A percentile compares a stretch with the other conserved stretches of the same genome.
These are phyloP conservation scores for Notarius quadriscutis DNA, from an alignment of 2,113 vertebrate species.

Conservation along the genomic window DNA sequence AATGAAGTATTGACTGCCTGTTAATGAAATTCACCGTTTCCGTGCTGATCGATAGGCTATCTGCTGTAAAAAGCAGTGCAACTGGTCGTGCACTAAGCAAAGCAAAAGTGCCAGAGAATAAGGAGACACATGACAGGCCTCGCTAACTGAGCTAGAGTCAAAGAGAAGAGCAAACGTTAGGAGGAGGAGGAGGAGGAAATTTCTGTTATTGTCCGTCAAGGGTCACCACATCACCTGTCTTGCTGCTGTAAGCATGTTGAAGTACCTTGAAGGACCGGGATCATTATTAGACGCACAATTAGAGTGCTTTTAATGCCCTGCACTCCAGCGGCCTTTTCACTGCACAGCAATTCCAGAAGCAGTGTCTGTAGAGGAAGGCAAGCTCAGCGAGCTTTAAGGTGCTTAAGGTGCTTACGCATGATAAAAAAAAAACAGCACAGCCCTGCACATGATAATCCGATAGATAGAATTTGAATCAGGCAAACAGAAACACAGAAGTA, in stretches of 20 bases:
- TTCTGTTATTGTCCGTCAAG: slow-evolving; percentile 58
- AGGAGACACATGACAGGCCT: slow-evolving; percentile 11
- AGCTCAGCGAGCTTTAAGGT: slow-evolving; percentile 26
- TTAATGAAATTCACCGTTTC: slow-evolving; percentile 82
- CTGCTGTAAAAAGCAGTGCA: slow-evolving; percentile 71
- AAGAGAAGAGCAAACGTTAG: slow-evolving; percentile 34
- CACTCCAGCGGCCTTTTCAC: slow-evolving; percentile 57
- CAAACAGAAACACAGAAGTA: background rate
- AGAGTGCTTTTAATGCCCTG: slow-evolving; percentile 65
- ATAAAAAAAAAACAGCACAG: background rate
- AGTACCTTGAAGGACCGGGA: slow-evolving; percentile 67
- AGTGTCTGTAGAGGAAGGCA: slow-evolving; percentile 18
- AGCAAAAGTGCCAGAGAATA: slow-evolving; percentile 29
- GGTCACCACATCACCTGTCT: slow-evolving; percentile 66
- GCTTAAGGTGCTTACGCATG: slow-evolving; percentile 31
- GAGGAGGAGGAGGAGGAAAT: slow-evolving; percentile 52
- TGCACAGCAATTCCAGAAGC: slow-evolving; percentile 33
- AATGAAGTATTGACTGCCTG: slow-evolving; percentile 77
- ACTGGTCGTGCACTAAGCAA: slow-evolving; percentile 54
- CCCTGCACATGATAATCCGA: slow-evolving; percentile 9
- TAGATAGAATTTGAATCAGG: background rate
- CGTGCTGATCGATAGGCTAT: slow-evolving; percentile 73
- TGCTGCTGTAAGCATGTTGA: slow-evolving; percentile 57
- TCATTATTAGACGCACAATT: slow-evolving; percentile 69
- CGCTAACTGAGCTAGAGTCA: slow-evolving; percentile 16